Percentiles rank a stretch among this genome's conserved stretches.
Conservation (phyloP, 2,888 invertebrate genomes). For the Cylloceria caligata region DNA sequence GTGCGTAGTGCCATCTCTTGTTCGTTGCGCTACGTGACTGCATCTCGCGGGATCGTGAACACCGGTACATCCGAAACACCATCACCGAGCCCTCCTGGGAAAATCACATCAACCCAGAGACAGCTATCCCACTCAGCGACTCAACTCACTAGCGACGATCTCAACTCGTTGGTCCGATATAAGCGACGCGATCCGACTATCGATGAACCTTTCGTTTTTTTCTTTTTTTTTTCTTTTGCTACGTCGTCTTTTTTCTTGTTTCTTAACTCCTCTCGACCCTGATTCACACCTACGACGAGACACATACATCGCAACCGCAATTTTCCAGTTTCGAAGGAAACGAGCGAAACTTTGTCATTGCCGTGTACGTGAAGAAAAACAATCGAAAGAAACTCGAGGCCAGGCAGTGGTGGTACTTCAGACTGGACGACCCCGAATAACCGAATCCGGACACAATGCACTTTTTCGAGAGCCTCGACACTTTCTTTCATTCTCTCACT, state of each 20-base stretch:
- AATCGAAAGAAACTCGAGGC: constrained; percentile 58
- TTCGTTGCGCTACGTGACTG: constrained; percentile 68
- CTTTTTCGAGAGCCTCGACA: constrained; percentile 63
- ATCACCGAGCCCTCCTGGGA: constrained; percentile 41
- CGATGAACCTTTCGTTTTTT: constrained; percentile 8
- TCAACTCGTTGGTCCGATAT: constrained; percentile 26
- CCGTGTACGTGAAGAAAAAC: constrained; percentile 46
- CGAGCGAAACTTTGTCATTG: constrained; percentile 49
- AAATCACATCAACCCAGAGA: constrained; percentile 48
- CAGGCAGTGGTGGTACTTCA: constrained; percentile 35
- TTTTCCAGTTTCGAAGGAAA: constrained; percentile 26
- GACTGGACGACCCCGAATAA: constrained; percentile 61
- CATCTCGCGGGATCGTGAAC: constrained; percentile 61
- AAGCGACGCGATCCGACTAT: neutral
- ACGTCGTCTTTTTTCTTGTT: constrained; percentile 56
- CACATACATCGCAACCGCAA: constrained; percentile 11
- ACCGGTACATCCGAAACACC: constrained; percentile 64
- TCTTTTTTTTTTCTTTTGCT: constrained; percentile 18
- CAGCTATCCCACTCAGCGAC: constrained; percentile 14
- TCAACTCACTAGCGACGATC: constrained; percentile 30
- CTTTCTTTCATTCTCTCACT: constrained; percentile 52
- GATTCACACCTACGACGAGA: constrained; percentile 9
- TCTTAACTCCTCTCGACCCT: constrained; percentile 49
- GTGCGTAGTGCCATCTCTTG: constrained; percentile 65
- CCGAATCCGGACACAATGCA: constrained; percentile 65